Conservation (phyloP, 2,797 vertebrate genomes). For the Adrianichthys oophorus region DNA sequence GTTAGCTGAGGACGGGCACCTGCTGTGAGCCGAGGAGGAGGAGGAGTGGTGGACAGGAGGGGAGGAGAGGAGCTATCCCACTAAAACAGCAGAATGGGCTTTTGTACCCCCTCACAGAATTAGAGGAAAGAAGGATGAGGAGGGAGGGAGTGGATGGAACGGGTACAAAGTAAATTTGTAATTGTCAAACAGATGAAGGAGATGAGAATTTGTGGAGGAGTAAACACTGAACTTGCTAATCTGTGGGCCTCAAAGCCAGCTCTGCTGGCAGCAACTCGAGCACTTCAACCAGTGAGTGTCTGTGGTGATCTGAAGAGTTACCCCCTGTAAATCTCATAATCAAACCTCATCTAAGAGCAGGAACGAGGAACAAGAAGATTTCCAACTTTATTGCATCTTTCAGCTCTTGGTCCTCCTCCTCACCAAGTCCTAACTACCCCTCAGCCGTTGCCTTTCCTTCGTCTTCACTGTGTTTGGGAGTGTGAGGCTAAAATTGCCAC, state of each 20-base stretch:
- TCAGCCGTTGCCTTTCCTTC: constrained; percentile 24
- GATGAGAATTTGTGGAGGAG: constrained; percentile 49
- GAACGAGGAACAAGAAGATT: constrained; percentile 13
- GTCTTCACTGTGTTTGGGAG: constrained; percentile 17
- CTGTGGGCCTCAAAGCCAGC: constrained; percentile 42
- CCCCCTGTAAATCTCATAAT: constrained; percentile 24
- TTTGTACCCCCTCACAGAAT: constrained; percentile 65
- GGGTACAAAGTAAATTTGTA: constrained; percentile 65
- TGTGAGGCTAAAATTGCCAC: constrained; percentile 70
- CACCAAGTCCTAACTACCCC: constrained; percentile 12
- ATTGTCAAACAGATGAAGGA: constrained; percentile 68
- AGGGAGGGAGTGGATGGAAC: constrained; percentile 48
- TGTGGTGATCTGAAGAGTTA: neutral
- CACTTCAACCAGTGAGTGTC: constrained; percentile 4
- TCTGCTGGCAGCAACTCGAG: constrained; percentile 25
- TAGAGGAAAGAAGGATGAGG: constrained; percentile 43
- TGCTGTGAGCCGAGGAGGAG: constrained; percentile 66
- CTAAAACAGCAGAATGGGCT: constrained; percentile 72
- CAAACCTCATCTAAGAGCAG: constrained; percentile 19
- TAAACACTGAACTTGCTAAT: constrained; percentile 62
- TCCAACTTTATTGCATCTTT: constrained; percentile 21
- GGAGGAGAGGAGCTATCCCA: constrained; percentile 43
- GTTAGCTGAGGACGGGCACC: constrained; percentile 75
- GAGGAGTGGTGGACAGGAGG: constrained; percentile 19
- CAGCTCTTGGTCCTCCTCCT: constrained; percentile 11